Evolutionary conservation across 2,113 vertebrate species (phyloP), one percentile per base, ranked within the genome.

Genomic region (Excalfactoria chinensis): DNA sequence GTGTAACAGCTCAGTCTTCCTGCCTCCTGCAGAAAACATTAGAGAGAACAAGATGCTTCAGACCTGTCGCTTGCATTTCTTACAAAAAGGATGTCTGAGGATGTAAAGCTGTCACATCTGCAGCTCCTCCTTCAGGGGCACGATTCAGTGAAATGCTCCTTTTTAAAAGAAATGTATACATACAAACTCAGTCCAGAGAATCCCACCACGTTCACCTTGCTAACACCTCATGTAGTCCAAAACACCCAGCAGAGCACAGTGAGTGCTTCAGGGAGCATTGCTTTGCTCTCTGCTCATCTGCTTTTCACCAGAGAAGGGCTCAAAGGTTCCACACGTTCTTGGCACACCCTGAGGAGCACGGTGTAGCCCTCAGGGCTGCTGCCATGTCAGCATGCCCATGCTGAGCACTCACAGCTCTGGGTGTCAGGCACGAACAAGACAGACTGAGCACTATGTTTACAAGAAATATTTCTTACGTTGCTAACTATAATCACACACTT

Each of bases 401-500:
- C 68, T 49, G 46, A 62, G 76, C 46, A 3, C 3, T 74, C 76
- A 41, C 69, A 64, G 69, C 91, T 86, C 70, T 1, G 0, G 0
- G 43, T 68, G 73, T 11, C 91, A 84, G 81, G 80, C 1, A 1
- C n/a, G 80, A 92, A 77, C 56, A 30, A 73, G 84, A 58, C 84
- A 71, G 91, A 10, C 56, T 46, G 2, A 0, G 60, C 18, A 6
- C 83, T 0, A 0, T 19, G 58, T 72, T 88, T 76, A 77, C 86
- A 59, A 43, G 1, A 7, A 74, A 28, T 18, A 26, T 23, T 72
- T 60, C 11, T 41, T 6, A 25, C 20, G 68, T 51, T 32, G 66
- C 70, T 48, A 26, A 26, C 82, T 78, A 2, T 90, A 95, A 93
- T 93, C 86, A 84, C 0, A 93, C 69, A 46, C 86, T 66, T 88